Percentiles rank a stretch among this genome's conserved stretches.
phyloP scores from a whole-genome alignment of 2,797 vertebrate genomes.

The Amblyopsis hoosieri region DNA sequence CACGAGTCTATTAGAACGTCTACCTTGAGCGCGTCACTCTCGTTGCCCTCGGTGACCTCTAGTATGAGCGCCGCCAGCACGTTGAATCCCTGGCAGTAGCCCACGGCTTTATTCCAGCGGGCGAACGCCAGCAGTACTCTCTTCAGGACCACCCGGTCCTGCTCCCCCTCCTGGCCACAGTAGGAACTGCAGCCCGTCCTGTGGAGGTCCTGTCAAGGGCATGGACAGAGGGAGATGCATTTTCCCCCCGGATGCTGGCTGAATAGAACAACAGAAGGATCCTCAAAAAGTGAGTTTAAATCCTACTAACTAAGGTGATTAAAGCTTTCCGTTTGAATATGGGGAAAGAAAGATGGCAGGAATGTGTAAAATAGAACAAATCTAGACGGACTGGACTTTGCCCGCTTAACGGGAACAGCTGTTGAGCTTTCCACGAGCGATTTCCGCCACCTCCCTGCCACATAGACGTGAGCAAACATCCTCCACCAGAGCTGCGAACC shows the following conservation, averaged over 20 bases:
- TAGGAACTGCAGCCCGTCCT: conserved; percentile 97
- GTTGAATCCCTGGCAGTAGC: conserved; percentile 98
- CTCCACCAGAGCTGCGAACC: conserved; percentile 16
- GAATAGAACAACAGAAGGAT: neutral
- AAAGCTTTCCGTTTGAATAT: neutral
- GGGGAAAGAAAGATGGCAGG: neutral
- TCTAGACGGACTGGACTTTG: conserved; percentile 38
- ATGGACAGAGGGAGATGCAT: neutral
- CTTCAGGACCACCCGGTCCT: conserved; percentile 95
- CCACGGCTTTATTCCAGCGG: conserved; percentile 96
- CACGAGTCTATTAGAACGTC: neutral
- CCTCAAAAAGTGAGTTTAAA: no score
- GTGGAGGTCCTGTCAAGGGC: conserved; percentile 87
- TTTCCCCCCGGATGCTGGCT: no score
- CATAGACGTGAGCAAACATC: conserved; percentile 57
- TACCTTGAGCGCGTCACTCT: conserved; percentile 96
- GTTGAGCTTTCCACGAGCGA: conserved; percentile 49
- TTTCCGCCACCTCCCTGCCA: conserved; percentile 27
- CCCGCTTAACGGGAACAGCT: conserved; percentile 2
- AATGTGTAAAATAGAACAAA: conserved; percentile 1
- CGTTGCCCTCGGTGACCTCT: conserved; percentile 94
- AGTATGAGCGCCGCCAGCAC: conserved; percentile 95
- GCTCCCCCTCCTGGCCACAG: conserved; percentile 96
- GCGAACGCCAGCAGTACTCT: conserved; percentile 94
- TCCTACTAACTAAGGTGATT: neutral